Percentiles rank a stretch among this genome's conserved stretches.
These are phyloP conservation scores for Amazona guildingii DNA, from an alignment of 2,113 vertebrate species.

Conservation along the genomic window DNA sequence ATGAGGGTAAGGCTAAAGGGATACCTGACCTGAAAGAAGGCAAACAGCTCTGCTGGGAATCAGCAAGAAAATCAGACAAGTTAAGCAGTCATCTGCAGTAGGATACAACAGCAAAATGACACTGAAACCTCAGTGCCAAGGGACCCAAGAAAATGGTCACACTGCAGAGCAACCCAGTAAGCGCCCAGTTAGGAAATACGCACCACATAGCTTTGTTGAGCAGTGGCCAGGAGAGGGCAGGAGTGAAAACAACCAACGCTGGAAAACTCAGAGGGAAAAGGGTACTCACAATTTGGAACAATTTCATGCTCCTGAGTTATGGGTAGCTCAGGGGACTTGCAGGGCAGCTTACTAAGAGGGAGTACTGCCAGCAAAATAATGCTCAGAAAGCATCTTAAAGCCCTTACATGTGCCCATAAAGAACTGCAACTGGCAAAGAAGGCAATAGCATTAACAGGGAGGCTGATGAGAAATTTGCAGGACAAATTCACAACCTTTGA, in stretches of 20 bases:
- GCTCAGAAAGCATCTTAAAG: fast-evolving
- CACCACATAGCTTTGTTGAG: neutral
- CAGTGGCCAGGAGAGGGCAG: neutral
- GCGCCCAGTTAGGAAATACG: neutral
- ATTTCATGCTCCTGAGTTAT: neutral
- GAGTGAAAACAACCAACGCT: neutral
- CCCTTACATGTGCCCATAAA: fast-evolving
- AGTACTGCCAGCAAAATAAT: neutral
- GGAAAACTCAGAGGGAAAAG: neutral
- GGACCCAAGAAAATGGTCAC: fast-evolving
- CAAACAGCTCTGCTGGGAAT: neutral
- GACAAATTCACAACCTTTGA: neutral
- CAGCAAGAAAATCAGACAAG: neutral
- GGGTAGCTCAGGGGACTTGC: neutral
- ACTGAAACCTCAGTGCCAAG: neutral
- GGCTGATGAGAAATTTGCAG: neutral
- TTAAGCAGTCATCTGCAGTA: neutral
- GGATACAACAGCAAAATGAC: neutral
- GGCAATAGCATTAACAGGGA: neutral
- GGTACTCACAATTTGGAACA: neutral
- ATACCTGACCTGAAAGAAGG: neutral
- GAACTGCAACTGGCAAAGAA: neutral
- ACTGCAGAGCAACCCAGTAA: neutral
- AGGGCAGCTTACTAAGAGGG: neutral
- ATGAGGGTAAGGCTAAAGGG: neutral